These are phyloP conservation scores for Tipula lateralis DNA, from an alignment of 2,888 invertebrate species.

Conservation along the genomic window DNA sequence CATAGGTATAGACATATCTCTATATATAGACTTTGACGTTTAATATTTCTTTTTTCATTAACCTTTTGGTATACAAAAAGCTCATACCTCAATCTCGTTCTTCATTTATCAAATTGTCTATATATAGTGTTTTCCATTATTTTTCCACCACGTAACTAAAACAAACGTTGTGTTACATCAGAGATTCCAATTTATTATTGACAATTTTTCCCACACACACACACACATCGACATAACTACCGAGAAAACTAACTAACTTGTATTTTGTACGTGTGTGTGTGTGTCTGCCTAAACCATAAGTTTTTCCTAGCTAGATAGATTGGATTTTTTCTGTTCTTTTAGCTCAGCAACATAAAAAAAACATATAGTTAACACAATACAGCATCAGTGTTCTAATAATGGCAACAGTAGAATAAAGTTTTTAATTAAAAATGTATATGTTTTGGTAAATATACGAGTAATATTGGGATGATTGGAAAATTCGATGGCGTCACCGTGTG, in stretches of 20 bases:
- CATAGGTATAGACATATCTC: neutral
- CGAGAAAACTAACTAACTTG: neutral
- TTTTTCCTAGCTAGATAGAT: neutral
- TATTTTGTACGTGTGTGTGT: neutral
- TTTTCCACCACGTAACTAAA: neutral
- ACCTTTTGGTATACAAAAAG: neutral
- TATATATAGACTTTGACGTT: too few relatives aligned
- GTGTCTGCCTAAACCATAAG: neutral
- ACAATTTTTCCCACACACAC: neutral
- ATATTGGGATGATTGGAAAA: neutral
- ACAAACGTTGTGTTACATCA: neutral
- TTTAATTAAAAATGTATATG: neutral
- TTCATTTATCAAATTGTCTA: neutral
- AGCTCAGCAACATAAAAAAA: neutral
- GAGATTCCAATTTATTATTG: neutral
- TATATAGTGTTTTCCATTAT: neutral
- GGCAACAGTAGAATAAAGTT: neutral
- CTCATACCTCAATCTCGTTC: neutral
- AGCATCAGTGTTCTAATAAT: neutral
- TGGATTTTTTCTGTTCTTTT: neutral
- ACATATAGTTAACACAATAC: neutral
- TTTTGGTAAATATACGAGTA: too few relatives aligned
- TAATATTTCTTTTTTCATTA: neutral
- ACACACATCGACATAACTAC: neutral
- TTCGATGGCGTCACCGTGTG: neutral